Conservation (phyloP, 1,140 invertebrate species). For the Achatina immaculata region DNA sequence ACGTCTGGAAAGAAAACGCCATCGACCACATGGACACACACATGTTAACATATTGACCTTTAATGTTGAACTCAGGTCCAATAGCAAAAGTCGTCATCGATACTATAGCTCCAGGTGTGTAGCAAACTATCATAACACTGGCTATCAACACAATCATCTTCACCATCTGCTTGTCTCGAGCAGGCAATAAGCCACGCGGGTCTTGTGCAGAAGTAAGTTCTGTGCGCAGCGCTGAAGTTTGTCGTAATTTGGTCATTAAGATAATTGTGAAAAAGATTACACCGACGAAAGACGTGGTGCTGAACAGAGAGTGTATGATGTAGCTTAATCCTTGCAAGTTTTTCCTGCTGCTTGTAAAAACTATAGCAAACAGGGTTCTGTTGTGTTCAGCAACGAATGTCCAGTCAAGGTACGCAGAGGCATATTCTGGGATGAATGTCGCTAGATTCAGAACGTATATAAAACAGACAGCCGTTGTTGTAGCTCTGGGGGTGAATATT, state of each 20-base stretch:
- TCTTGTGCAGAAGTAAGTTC: neutral
- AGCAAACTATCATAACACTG: neutral
- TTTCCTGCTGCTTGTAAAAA: neutral
- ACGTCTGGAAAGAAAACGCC: neutral
- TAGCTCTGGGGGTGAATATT: neutral
- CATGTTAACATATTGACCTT: slow-evolving; percentile 11
- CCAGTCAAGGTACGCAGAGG: neutral
- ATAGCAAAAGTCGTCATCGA: neutral
- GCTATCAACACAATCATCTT: slow-evolving; percentile 5
- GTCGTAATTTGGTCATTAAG: neutral
- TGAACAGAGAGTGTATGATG: neutral
- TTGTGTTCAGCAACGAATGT: neutral
- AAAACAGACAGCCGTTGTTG: neutral
- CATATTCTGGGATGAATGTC: neutral
- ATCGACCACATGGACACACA: neutral
- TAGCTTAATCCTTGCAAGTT: neutral
- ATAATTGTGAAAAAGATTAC: slow-evolving; percentile 8
- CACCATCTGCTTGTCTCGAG: neutral
- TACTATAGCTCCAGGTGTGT: neutral
- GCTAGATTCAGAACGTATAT: neutral
- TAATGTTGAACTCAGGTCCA: slow-evolving; percentile 7
- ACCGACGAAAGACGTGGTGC: neutral
- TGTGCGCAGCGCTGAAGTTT: neutral
- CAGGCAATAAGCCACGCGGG: neutral
- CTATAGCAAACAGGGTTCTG: neutral